phyloP scores from a whole-genome alignment of 2,113 vertebrate genomes.

The Pungitius pungitius region DNA sequence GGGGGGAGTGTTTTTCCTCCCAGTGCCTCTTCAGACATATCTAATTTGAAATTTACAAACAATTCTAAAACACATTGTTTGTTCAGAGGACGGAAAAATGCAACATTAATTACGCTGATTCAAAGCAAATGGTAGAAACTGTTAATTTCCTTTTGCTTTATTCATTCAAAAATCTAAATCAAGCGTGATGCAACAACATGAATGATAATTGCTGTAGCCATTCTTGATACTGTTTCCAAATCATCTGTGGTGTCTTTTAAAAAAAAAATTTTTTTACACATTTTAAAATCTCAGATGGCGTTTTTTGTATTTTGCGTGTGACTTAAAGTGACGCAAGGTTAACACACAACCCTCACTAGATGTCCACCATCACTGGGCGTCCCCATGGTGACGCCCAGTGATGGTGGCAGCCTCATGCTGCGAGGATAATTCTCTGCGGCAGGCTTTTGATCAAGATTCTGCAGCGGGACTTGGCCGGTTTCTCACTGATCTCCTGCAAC shows the following conservation, averaged over 20 bases:
- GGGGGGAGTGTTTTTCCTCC: constrained; percentile 32
- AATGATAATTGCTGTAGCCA: not conserved
- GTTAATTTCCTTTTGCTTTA: not conserved
- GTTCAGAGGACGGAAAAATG: constrained; percentile 11
- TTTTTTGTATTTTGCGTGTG: not conserved
- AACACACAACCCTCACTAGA: not conserved
- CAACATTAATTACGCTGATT: constrained; percentile 16
- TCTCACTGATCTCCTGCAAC: constrained; percentile 2
- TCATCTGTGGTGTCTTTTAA: not conserved
- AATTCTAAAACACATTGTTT: constrained; percentile 1
- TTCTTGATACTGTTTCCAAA: not conserved
- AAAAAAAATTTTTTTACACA: no score
- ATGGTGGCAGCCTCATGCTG: constrained; percentile 17
- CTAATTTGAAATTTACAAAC: constrained; percentile 20
- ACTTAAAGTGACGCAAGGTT: not conserved
- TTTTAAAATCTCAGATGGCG: not conserved
- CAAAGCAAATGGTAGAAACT: not conserved
- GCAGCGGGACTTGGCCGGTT: constrained; percentile 10
- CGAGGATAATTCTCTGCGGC: constrained; percentile 31
- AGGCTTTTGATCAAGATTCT: constrained; percentile 5
- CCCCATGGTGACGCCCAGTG: not conserved
- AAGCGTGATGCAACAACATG: not conserved
- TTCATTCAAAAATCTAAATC: constrained; percentile 7
- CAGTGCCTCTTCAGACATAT: constrained; percentile 23
- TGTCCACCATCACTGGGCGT: not conserved